Conservation (phyloP, 2,888 invertebrate genomes). For the Phengaris alcon region DNA sequence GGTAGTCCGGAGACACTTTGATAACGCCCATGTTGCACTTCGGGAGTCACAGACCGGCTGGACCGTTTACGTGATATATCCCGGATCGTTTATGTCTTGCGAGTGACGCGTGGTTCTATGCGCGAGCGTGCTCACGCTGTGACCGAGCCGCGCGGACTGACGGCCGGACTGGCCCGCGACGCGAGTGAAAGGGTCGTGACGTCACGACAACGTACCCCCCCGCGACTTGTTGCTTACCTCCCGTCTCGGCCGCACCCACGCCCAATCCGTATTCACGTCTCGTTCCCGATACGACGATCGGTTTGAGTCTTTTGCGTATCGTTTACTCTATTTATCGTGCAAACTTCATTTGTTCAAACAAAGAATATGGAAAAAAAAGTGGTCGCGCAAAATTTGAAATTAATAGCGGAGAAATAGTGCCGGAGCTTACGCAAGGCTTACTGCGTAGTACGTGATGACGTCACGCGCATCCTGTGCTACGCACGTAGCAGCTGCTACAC, state of each 20-base stretch:
- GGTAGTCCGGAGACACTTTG: conserved; percentile 69
- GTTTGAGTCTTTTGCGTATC: conserved; percentile 35
- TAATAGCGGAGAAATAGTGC: neutral
- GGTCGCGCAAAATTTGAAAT: neutral
- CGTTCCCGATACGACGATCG: conserved; percentile 52
- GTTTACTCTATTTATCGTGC: conserved; percentile 13
- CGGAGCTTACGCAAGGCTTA: neutral
- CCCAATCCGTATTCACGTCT: conserved; percentile 53
- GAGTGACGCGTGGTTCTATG: conserved; percentile 63
- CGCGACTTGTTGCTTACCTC: conserved; percentile 68
- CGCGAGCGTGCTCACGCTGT: conserved; percentile 71
- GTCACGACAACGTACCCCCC: conserved; percentile 78
- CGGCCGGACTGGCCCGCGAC: conserved; percentile 54
- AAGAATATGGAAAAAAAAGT: neutral
- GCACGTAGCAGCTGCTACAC: conserved; percentile 7
- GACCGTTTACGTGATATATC: conserved; percentile 59
- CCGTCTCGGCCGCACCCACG: conserved; percentile 48
- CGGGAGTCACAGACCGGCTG: conserved; percentile 52
- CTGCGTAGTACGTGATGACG: conserved; percentile 16
- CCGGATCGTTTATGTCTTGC: conserved; percentile 47
- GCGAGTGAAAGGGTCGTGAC: conserved; percentile 79
- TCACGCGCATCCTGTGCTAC: conserved; percentile 23
- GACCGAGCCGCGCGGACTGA: conserved; percentile 78
- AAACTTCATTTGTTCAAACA: neutral
- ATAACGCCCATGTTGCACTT: conserved; percentile 64